phyloP scores from a whole-genome alignment of 2,113 vertebrate genomes.

The Rafetus swinhoei region DNA sequence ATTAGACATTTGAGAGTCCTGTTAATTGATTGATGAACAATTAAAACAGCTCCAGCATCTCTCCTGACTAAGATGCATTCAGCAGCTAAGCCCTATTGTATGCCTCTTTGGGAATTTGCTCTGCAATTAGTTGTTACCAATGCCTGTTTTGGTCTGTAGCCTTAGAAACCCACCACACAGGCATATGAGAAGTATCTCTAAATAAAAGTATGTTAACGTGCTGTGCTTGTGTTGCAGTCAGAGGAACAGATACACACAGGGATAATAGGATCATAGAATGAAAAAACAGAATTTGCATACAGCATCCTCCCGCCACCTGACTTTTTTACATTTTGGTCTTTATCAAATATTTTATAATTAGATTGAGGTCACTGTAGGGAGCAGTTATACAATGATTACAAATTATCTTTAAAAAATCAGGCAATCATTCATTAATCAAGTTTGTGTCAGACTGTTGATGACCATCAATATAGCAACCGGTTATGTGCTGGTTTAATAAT shows the following conservation, averaged over 20 bases:
- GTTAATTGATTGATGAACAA: constrained; percentile 79
- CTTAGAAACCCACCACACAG: constrained; percentile 62
- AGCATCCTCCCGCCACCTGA: not conserved
- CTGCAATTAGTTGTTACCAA: constrained; percentile 47
- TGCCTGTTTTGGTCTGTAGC: constrained; percentile 67
- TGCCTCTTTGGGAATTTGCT: constrained; percentile 52
- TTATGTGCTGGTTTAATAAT: constrained; percentile 28
- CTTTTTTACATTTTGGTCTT: constrained; percentile 9
- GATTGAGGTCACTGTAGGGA: constrained; percentile 21
- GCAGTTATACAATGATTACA: constrained; percentile 28
- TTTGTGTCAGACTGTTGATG: not conserved
- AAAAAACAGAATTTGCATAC: not conserved
- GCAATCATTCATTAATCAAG: constrained; percentile 61
- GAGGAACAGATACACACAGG: not conserved
- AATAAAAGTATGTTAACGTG: constrained; percentile 48
- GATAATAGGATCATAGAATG: not conserved
- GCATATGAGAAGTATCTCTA: constrained; percentile 45
- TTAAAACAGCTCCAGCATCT: constrained; percentile 68
- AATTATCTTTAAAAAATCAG: constrained; percentile 57
- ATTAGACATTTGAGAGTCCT: constrained; percentile 70
- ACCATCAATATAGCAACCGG: constrained; percentile 11
- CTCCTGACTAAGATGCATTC: constrained; percentile 66
- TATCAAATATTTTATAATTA: constrained; percentile 46
- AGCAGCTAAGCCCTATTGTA: constrained; percentile 47
- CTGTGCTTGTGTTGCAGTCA: not conserved